These are phyloP conservation scores for Drosophila quinaria DNA, from an alignment of 2,888 invertebrate species.

Conservation along the genomic window DNA sequence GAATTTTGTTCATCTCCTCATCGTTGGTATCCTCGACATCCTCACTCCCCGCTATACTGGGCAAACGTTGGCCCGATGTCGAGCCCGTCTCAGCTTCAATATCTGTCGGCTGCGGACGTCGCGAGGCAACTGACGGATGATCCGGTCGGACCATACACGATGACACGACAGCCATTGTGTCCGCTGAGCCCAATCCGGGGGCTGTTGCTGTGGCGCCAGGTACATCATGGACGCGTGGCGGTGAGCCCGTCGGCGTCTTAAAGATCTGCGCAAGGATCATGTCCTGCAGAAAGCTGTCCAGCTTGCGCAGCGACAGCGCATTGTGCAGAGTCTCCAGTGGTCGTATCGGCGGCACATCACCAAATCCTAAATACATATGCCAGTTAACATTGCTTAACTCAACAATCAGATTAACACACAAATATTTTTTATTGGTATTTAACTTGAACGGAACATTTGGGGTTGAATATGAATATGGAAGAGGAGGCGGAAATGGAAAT, in stretches of 20 bases:
- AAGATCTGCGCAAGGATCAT: conserved; percentile 92
- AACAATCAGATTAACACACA: background rate
- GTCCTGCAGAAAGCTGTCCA: conserved; percentile 95
- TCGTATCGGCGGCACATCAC: conserved; percentile 97
- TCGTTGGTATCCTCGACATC: conserved; percentile 20
- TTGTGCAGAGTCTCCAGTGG: conserved; percentile 99
- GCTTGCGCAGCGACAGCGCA: conserved; percentile 95
- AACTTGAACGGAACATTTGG: background rate
- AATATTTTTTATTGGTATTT: background rate
- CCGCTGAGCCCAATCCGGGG: conserved; percentile 6
- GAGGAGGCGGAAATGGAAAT: conserved; percentile 9
- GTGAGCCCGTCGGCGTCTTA: conserved; percentile 90
- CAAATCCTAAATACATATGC: conserved; percentile 88
- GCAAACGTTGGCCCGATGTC: background rate
- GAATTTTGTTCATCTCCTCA: conserved; percentile 17
- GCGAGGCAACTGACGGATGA: no score
- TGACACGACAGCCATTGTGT: conserved; percentile 35
- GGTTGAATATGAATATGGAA: background rate
- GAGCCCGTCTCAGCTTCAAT: conserved; percentile 8
- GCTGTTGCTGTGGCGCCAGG: background rate
- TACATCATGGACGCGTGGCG: conserved; percentile 87
- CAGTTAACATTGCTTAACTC: background rate
- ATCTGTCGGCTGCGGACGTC: background rate
- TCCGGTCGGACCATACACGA: conserved; percentile 38
- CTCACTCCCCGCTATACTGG: background rate